Percentiles rank a stretch among this genome's conserved stretches.
These are phyloP conservation scores for Sycophila texana DNA, from an alignment of 2,888 invertebrate genomes.

Conservation along the genomic window DNA sequence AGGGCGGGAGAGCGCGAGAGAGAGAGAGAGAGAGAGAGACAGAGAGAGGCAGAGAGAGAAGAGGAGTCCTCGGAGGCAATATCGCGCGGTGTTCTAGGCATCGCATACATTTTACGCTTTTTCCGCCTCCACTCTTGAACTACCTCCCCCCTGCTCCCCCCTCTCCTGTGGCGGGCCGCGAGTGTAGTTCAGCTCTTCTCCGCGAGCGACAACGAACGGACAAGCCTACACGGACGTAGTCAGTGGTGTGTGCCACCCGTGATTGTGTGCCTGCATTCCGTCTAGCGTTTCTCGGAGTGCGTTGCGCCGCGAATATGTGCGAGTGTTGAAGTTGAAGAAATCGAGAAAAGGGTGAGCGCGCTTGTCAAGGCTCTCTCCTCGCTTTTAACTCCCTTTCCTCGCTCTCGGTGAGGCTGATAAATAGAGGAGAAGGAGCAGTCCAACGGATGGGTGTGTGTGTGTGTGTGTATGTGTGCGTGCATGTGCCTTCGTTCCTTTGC, in stretches of 20 bases:
- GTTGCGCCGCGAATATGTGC: no score
- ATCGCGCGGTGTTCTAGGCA: constrained; percentile 6
- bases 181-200: no score
- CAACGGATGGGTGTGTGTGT: neutral
- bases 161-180: no score
- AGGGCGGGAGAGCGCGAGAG: constrained; percentile 16
- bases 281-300: constrained; percentile 1
- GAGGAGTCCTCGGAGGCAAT: constrained; percentile 6
- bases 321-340: no score
- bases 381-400: neutral
- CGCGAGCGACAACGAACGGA: no score
- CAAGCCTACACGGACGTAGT: no score
- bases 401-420: neutral
- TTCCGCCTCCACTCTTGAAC: constrained; percentile 30
- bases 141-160: no score
- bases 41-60: constrained; percentile 24
- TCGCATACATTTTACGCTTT: constrained; percentile 28
- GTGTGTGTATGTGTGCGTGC: neutral
- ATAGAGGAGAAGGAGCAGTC: neutral
- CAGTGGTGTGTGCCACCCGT: no score
- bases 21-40: constrained; percentile 20
- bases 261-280: no score
- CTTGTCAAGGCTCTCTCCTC: neutral
- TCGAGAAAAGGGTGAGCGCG: no score
- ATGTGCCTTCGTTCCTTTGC: neutral